These are phyloP conservation scores for Epinephelus awoara DNA, from an alignment of 2,797 vertebrate genomes.

Conservation along the genomic window DNA sequence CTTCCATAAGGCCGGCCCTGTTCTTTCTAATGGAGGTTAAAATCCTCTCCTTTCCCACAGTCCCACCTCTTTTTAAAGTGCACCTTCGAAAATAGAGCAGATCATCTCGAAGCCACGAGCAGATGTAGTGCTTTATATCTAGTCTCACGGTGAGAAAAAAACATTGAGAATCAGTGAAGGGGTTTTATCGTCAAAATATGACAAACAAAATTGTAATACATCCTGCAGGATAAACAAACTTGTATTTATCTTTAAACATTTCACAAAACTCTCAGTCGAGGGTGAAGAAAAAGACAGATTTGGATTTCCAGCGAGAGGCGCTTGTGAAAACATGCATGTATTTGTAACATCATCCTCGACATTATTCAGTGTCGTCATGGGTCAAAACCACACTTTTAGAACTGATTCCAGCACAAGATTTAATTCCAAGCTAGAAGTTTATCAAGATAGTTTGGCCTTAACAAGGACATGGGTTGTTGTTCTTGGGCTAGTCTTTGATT, in stretches of 20 bases:
- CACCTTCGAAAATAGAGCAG: conserved; percentile 26
- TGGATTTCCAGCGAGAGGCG: conserved; percentile 25
- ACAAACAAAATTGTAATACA: neutral
- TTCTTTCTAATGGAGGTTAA: conserved; percentile 66
- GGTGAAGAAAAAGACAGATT: conserved; percentile 16
- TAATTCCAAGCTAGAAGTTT: conserved; percentile 39
- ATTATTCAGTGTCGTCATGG: conserved; percentile 45
- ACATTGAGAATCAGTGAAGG: neutral
- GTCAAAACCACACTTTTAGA: conserved; percentile 44
- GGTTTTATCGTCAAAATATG: conserved; percentile 23
- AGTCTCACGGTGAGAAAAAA: conserved; percentile 9
- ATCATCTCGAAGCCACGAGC: neutral
- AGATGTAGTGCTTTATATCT: conserved; percentile 37
- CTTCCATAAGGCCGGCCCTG: conserved; percentile 53
- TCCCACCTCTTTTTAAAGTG: conserved; percentile 29
- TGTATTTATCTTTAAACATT: conserved; percentile 21
- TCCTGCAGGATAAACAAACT: neutral
- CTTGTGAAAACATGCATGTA: conserved; percentile 46
- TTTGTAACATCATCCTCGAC: conserved; percentile 49
- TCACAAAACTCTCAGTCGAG: neutral
- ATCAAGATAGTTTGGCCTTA: conserved; percentile 51
- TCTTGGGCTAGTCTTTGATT: conserved; percentile 62
- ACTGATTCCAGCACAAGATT: conserved; percentile 13
- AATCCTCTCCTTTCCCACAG: conserved; percentile 55
- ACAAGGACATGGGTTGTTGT: conserved; percentile 58